Percentiles rank a stretch among this genome's conserved stretches.
Conservation (phyloP, 2,113 vertebrate species). For the Phaethon lepturus region DNA sequence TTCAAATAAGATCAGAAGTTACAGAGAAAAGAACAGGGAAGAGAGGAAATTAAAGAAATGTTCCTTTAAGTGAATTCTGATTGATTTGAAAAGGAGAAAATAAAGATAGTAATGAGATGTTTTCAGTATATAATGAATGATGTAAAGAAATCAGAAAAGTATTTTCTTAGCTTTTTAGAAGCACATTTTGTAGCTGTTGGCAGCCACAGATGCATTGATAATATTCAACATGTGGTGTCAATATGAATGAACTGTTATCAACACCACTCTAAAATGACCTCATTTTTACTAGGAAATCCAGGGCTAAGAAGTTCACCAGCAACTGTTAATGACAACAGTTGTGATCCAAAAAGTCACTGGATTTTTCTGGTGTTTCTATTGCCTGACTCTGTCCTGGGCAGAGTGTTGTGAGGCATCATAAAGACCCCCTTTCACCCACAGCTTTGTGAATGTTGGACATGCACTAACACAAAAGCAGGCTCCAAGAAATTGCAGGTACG, state of each 20-base stretch:
- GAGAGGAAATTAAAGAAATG: neutral
- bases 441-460: neutral
- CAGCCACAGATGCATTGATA: neutral
- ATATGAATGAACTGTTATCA: neutral
- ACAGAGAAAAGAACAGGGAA: neutral
- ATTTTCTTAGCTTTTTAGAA: neutral
- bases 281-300: neutral
- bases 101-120: neutral
- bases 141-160: neutral
- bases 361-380: neutral
- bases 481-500: neutral
- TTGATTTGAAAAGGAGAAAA: neutral
- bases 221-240: neutral
- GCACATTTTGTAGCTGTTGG: neutral
- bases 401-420: neutral
- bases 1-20: neutral
- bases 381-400: neutral
- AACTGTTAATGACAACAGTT: neutral
- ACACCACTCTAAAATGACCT: neutral
- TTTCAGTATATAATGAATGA: neutral
- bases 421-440: neutral
- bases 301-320: neutral
- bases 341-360: neutral
- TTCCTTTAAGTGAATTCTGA: neutral
- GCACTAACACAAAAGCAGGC: neutral